These are phyloP conservation scores for Andricus grossulariae DNA, from an alignment of 1,140 invertebrate species.

Conservation along the genomic window DNA sequence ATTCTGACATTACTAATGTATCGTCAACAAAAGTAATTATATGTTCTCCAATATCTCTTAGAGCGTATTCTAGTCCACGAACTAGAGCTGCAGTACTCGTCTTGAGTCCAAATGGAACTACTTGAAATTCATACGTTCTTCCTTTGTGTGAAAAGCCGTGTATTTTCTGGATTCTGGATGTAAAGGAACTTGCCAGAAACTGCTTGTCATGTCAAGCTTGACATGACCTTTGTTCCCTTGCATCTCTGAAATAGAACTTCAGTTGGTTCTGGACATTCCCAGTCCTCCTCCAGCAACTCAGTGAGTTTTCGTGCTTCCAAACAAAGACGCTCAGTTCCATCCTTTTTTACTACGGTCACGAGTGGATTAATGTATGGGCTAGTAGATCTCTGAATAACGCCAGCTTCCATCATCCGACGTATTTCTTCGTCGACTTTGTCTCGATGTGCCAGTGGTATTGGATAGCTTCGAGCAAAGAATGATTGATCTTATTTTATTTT, in stretches of 20 bases:
- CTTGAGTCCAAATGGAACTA: slow-evolving; percentile 6
- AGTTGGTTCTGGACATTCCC: too few species aligned
- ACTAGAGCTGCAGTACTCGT: slow-evolving; percentile 26
- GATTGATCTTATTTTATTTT: not conserved
- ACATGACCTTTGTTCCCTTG: too few species aligned
- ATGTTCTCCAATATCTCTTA: slow-evolving; percentile 7
- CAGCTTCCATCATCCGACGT: too few species aligned
- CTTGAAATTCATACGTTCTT: slow-evolving; percentile 55
- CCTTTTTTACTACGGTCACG: slow-evolving; percentile 51
- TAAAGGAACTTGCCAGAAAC: too few species aligned
- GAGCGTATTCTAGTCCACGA: slow-evolving; percentile 3
- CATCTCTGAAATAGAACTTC: too few species aligned
- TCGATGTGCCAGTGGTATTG: slow-evolving; percentile 39
- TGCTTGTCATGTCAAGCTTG: slow-evolving; percentile 55
- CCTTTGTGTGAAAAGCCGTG: slow-evolving; percentile 43
- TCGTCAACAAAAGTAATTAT: slow-evolving; percentile 50
- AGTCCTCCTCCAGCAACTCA: slow-evolving; percentile 51
- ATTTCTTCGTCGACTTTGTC: too few species aligned
- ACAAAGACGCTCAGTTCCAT: slow-evolving; percentile 57
- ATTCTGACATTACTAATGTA: slow-evolving; percentile 39
- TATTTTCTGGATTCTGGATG: too few species aligned
- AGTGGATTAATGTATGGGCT: slow-evolving; percentile 61
- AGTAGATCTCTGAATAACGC: too few species aligned
- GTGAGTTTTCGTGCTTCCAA: slow-evolving; percentile 63
- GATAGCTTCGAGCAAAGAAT: too few species aligned